Evolutionary conservation across 2,113 vertebrate species (phyloP), one percentile per base, ranked within the genome.

Genomic region (Abramis brama): DNA sequence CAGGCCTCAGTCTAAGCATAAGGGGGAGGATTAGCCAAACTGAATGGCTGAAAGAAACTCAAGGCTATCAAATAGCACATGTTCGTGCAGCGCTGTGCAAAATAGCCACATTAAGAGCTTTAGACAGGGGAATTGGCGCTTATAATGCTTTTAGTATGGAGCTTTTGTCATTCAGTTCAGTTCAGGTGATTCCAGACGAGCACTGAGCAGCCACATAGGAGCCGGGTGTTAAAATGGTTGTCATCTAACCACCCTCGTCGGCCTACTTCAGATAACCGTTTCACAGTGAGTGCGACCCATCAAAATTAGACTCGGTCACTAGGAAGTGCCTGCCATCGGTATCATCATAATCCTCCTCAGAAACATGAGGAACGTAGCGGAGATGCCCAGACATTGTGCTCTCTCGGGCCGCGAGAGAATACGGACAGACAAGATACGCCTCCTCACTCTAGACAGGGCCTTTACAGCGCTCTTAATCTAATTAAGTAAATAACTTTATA

Each of bases 401-500:
- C 81, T 83, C 89, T n/a, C 84, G 17, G 86, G 77, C 87, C 90
- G 92, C 90, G 91, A 93, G 93, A 94, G 93, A 94, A 94, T 92
- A 92, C 88, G 93, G 91, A 89, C 85, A 92, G 92, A 91, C 91
- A 89, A 90, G 90, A 91, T 90, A 91, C 79, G 85, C 89, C 90
- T 91, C 89, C 83, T 90, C 86, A 89, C 89, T 87, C 89, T 55
- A 91, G 92, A 92, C 91, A 78, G 91, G 91, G 92, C 89, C 94
- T 95, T 93, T 92, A 93, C 92, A 90, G 91, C 90, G 88, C 90
- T 94, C 90, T 93, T 95, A 94, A 94, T 95, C 95, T 95, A 96
- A 96, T 96, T 97, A 95, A 94, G 94, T 91, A 96, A 95, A 97
- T 97, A 96, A 97, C 97, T 95, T 97, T 97, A 97, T 92, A 96